A percentile compares a stretch with the other conserved stretches of the same genome.
phyloP scores from a whole-genome alignment of 2,888 invertebrate species.

The Noctuana brunneofusca region DNA sequence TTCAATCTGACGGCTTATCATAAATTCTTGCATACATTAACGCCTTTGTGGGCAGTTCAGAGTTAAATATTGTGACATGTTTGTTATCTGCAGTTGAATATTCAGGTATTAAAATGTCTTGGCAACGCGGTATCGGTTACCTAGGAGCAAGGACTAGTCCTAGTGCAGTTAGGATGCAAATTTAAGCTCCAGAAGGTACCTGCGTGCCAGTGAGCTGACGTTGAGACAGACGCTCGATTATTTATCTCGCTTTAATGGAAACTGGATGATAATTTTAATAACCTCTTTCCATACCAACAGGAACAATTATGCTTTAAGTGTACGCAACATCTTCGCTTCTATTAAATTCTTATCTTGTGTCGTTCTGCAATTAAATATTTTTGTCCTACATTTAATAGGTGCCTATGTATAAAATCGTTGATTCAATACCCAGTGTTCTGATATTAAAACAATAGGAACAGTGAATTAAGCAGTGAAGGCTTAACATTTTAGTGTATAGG shows the following conservation, averaged over 20 bases:
- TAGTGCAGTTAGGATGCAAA: constrained; percentile 44
- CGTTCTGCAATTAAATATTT: background rate
- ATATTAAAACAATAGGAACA: too few relatives aligned
- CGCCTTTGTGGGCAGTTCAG: constrained; percentile 15
- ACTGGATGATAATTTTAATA: constrained; percentile 29
- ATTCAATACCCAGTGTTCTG: too few relatives aligned
- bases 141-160: constrained; percentile 12
- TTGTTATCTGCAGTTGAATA: constrained; percentile 30
- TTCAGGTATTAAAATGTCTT: constrained; percentile 25
- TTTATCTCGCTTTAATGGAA: constrained; percentile 30
- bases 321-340: background rate
- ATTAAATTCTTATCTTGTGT: constrained; percentile 1
- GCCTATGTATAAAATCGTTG: too few relatives aligned
- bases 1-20: constrained; percentile 24
- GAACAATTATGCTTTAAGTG: background rate
- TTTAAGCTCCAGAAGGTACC: constrained; percentile 26
- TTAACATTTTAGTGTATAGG: too few relatives aligned
- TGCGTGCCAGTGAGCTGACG: constrained; percentile 22
- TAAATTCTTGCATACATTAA: constrained; percentile 30
- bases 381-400: background rate
- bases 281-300: constrained; percentile 10
- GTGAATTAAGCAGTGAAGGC: too few relatives aligned
- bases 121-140: constrained; percentile 10
- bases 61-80: constrained; percentile 30
- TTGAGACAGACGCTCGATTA: background rate